Base-by-base conservation (phyloP, 2,888 invertebrate species). In the Drosophila demipolita region DNA sequence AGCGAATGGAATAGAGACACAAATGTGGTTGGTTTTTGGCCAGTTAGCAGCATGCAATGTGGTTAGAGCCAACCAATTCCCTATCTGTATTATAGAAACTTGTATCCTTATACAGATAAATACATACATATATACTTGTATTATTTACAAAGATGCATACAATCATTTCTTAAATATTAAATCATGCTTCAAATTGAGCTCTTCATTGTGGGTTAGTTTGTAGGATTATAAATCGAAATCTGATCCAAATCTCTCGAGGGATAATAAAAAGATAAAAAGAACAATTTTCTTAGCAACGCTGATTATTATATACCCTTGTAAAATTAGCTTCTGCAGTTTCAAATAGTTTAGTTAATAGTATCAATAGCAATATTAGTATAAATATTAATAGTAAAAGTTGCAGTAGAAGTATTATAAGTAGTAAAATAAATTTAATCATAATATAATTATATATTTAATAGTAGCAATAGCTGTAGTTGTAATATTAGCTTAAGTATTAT, bases 1-100 rank as follows among this genome's bases (percentile, higher is more conserved):
- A 66, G 59, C 81, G 76, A 78, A 78, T 81, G 42, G 75, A 70
- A 78, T 68, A 79, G 79, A 66, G 49, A 58, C 65, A 33, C 71
- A 73, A 73, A 57, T 67, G 66, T 80, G 80, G 80, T 78, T 80
- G 81, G 66, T 38, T 38, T 33, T 60, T 62, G 49, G 66, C 17
- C 73, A 70, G 52, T 62, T 50, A n/a, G n/a, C 12, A 36, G 48
- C 33, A 42, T 63, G 62, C 29, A 29, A 35, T 26, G 57, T 61
- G 53, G 38, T 64, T 42, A 61, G 26, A 53, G 48, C 64, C 50
- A 32, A 53, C 59, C 50, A 65, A 60, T 50, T 57, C 17, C 40
- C 7, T 33, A 15, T 9, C 26, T 6, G 17, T 35, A 42, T 20
- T 29, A 1, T 12, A 12, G n/a, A 17, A 57, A 52, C 26, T 49